Percentiles rank a stretch among this genome's conserved stretches.
Evolutionary conservation across 1,140 invertebrate species (phyloP).

Genomic region (Paralvinella palmiformis): DNA sequence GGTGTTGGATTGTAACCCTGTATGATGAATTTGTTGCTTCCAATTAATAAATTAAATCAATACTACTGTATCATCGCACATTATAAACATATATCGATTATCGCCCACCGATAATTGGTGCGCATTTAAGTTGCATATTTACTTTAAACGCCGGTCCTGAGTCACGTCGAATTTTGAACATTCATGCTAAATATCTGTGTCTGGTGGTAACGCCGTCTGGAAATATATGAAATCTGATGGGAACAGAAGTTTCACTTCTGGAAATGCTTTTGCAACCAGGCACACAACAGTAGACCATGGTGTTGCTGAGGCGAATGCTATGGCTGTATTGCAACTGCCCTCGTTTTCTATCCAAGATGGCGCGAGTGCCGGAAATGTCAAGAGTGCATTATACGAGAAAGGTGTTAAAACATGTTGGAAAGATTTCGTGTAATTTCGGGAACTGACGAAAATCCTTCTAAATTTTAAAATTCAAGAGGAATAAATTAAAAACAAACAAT

Average conservation of each 20-base stretch:
- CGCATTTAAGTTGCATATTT: not conserved
- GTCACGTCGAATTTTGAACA: not conserved
- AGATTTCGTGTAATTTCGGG: too few species aligned
- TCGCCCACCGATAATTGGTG: constrained; percentile 1
- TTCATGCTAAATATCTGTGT: not conserved
- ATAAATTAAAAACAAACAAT: too few species aligned
- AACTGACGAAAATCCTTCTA: too few species aligned
- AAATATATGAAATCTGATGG: not conserved
- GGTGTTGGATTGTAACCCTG: not conserved
- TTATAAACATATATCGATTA: not conserved
- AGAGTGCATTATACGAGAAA: too few species aligned
- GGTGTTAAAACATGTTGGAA: too few species aligned
- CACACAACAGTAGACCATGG: not conserved
- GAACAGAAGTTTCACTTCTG: not conserved
- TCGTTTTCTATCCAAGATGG: constrained; percentile 3
- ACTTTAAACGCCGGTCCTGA: not conserved
- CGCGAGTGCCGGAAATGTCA: not conserved
- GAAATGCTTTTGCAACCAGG: not conserved
- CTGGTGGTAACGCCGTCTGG: too few species aligned
- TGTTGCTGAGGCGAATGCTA: not conserved
- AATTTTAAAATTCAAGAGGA: too few species aligned
- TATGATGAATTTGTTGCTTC: not conserved
- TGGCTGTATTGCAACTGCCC: not conserved
- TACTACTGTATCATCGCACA: not conserved
- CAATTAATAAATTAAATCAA: not conserved